Evolutionary conservation across 2,888 invertebrate species (phyloP), one percentile per base, ranked within the genome.

Genomic region (Teleogryllus oceanicus): DNA sequence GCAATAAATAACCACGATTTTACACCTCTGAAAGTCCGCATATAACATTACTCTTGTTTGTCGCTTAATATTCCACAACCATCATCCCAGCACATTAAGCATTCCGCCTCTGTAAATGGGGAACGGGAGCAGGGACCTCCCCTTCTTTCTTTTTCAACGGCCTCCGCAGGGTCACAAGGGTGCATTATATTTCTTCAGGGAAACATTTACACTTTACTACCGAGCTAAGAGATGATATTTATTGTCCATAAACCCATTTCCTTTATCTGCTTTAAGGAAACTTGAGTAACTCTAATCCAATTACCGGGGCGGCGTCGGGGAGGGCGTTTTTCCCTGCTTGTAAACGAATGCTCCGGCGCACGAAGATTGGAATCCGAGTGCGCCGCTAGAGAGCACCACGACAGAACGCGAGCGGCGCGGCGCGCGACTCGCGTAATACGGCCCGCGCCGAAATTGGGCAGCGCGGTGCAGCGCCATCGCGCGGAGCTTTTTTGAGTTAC

Each of bases 211-310:
- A 62, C 62, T 62, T 62, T 62, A 62, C 16, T 62, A 62, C 62
- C 16, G 62, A 62, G 62, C 62, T 62, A 62, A 62, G 16, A 62
- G 62, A 62, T 62, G 62, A 62, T 62, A 62, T 62, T 62, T 62
- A 62, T 62, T 62, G 62, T 62, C 62, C 62, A 62, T 62, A 62
- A 62, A 62, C 62, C 62, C 62, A 62, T 62, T 62, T 62, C 62
- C 62, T 62, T 62, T 62, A 62, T 62, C 62, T 62, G 62, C 62
- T 62, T 62, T 18, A 62, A 62, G 62, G 62, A 62, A 62, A 62
- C 16, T 62, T 62, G 62, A 62, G 62, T 62, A 62, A 62, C 62
- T 62, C 62, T 62, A 62, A 62, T 62, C 62, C 62, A 62, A 62
- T 62, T 62, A 62, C 37, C 37, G 37, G 37, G 37, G 37, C 37